Evolutionary conservation across 2,888 invertebrate species (phyloP), one percentile per base, ranked within the genome.

Genomic region (Dysmachus trigonus): DNA sequence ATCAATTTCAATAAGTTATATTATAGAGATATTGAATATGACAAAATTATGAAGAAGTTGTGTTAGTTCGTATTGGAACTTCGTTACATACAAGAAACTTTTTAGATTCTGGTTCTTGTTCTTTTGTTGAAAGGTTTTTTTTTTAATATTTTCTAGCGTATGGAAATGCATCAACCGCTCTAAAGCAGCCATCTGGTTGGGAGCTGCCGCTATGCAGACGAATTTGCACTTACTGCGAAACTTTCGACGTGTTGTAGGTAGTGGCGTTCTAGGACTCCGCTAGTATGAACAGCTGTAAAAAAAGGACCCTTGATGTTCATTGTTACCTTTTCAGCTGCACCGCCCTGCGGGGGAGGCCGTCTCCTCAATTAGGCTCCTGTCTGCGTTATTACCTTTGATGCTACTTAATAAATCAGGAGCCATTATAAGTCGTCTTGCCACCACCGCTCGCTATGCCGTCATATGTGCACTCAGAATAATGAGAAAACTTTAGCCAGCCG

Each of bases 391-490:
- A 79, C 79, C 79, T 79, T 51, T 51, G 73, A 79, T 79, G 79
- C 79, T 79, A 51, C 79, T 79, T 51, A 79, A 79, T 79, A 79
- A 79, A 51, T 79, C 79, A 79, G 15, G 10, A 47, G 47, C 79
- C 22, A 79, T 79, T 79, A 79, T 51, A 79, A 79, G 79, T 51
- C 51, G 79, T 31, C 79, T 79, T 47, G n/a, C 47, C 38, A 22
- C 27, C 41, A 27, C 22, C 51, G 51, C 51, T 30, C 51, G 15
- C n/a, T n/a, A n/a, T n/a, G n/a, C 30, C 72, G 83, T 81, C 81
- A 33, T 53, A 53, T 81, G 81, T 83, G 83, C 72, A 83, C 83
- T 83, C 72, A 72, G 72, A 83, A 83, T 83, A 83, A 83, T 83
- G 83, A 83, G 83, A 83, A 83, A 83, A 83, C 71, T 83, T 83